A percentile compares a stretch with the other conserved stretches of the same genome.
Conservation (phyloP, 1,140 invertebrate species). For the Polyergus mexicanus region DNA sequence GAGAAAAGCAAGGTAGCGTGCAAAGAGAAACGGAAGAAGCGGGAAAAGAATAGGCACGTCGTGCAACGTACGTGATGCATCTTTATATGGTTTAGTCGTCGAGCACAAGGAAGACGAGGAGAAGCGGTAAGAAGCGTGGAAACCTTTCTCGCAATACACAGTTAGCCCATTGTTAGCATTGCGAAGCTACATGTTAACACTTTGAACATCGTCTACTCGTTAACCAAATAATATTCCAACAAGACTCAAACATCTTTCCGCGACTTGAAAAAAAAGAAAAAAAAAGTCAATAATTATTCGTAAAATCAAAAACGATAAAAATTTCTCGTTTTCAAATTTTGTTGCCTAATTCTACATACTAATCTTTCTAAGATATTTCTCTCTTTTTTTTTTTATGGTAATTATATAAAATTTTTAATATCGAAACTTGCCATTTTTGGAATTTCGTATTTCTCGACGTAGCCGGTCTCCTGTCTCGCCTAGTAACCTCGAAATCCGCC, state of each 20-base stretch:
- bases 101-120: constrained; percentile 39
- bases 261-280: constrained; percentile 53
- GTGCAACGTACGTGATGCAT: constrained; percentile 51
- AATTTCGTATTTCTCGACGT: not conserved
- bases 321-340: not conserved
- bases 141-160: constrained; percentile 75
- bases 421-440: not conserved
- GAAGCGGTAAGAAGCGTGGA: constrained; percentile 72
- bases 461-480: not conserved
- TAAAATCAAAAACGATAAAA: not conserved
- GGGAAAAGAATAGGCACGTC: constrained; percentile 65
- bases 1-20: constrained; percentile 26
- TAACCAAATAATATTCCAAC: constrained; percentile 43
- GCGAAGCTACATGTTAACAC: constrained; percentile 72
- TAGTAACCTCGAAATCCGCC: constrained; percentile 53
- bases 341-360: not conserved
- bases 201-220: constrained; percentile 64
- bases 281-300: not conserved
- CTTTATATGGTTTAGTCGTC: constrained; percentile 59
- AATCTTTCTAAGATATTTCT: not conserved
- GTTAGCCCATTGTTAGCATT: constrained; percentile 75
- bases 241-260: constrained; percentile 20
- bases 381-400: not conserved
- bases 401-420: too few relatives aligned
- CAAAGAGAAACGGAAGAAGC: constrained; percentile 56